phyloP scores from a whole-genome alignment of 2,797 vertebrate species.

The Macrochelys suwanniensis region DNA sequence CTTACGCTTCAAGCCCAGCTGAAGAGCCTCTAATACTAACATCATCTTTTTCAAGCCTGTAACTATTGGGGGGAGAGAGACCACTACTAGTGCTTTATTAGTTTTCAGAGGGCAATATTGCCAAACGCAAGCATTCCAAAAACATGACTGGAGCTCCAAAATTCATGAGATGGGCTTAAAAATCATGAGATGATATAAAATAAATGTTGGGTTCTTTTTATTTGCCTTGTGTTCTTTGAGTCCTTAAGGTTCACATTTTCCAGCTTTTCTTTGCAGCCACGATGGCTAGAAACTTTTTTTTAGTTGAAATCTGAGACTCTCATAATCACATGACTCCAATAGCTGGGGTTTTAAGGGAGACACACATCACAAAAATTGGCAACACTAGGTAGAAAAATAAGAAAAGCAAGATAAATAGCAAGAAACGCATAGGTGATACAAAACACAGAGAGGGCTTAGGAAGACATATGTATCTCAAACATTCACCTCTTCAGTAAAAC shows the following conservation, averaged over 20 bases:
- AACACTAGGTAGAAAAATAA: background rate
- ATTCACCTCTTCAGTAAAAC: background rate
- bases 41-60: background rate
- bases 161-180: background rate
- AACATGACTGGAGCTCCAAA: background rate
- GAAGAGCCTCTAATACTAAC: background rate
- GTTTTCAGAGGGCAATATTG: background rate
- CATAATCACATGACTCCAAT: background rate
- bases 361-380: background rate
- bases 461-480: background rate
- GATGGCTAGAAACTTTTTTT: background rate
- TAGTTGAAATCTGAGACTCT: background rate
- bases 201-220: background rate
- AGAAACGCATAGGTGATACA: background rate
- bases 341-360: background rate
- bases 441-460: background rate
- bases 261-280: constrained; percentile 12
- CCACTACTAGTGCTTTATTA: background rate
- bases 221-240: background rate
- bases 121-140: background rate
- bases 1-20: background rate
- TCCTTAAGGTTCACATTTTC: background rate
- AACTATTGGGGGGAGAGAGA: constrained; percentile 4
- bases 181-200: background rate
- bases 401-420: constrained; percentile 13